Base-by-base conservation (phyloP, 2,113 vertebrate species). In the Indicator maculatus region DNA sequence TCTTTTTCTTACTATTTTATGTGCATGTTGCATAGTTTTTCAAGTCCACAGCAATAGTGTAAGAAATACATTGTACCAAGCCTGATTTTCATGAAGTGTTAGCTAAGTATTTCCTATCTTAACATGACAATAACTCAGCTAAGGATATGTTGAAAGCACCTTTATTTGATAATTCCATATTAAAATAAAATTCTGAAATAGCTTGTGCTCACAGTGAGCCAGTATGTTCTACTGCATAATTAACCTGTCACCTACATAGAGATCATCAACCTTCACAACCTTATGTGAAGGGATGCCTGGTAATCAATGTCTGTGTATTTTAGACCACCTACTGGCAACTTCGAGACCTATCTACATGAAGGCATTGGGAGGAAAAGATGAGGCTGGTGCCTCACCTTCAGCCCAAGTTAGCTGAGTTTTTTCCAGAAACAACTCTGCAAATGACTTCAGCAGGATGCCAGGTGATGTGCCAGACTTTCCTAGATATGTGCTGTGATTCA, bases 311-410 rank as follows among this genome's bases (percentile, higher is more conserved):
- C 58, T 94, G 38, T 24, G 36, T 27, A 81, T 73, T 78, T 88
- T 63, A 0, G 31, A 73, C 90, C 92, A 94, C 70, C 97, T 96
- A n/a, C 94, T 91, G 95, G 89, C 41, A 55, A 45, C 2, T 21
- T 26, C 0, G 19, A 83, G 50, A 73, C 56, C 39, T 81, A 73
- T 89, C 74, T 6, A 30, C 17, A 9, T 30, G 20, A 86, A 41
- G 20, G 20, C 45, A 58, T 14, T 1, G 14, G n/a, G 11, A 78
- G 20, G 16, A 65, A 27, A 53, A 31, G 16, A 50, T 12, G 47
- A 47, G 41, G 28, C 82, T 63, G 58, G 11, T 53, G 16, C 44
- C 21, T 69, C 14, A 13, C 7, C 10, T 77, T 78, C 14, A 16
- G 63, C 66, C 16, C 66, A 50, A 6, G 36, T 8, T 36, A 65